phyloP scores from a whole-genome alignment of 2,888 invertebrate species.

The Julus scandinavius region DNA sequence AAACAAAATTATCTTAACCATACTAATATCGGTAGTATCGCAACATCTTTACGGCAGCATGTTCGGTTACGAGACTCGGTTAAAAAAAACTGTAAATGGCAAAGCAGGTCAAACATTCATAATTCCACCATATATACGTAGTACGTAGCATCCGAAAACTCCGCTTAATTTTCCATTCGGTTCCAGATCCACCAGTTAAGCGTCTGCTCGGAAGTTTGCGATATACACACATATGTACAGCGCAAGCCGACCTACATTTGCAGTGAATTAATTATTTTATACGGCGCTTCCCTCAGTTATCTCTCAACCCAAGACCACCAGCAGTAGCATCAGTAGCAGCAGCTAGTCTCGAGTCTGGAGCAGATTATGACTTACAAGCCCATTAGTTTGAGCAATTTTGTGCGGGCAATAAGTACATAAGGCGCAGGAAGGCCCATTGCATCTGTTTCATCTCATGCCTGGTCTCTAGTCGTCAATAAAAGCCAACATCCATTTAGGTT shows the following conservation, averaged over 20 bases:
- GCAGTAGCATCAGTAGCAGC: too few relatives aligned
- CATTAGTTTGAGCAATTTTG: constrained; percentile 18
- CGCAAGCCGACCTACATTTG: constrained; percentile 18
- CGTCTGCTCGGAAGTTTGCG: not conserved
- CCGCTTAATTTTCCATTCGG: constrained; percentile 13
- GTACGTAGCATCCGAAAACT: not conserved
- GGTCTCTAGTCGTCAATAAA: constrained; percentile 38
- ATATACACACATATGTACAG: too few relatives aligned
- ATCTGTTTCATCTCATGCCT: constrained; percentile 28
- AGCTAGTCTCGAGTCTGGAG: not conserved
- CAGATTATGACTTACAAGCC: constrained; percentile 43
- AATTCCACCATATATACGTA: not conserved
- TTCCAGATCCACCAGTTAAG: not conserved
- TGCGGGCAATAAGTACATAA: constrained; percentile 34
- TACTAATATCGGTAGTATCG: too few relatives aligned
- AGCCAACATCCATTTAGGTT: constrained; percentile 17
- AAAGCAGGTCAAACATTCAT: not conserved
- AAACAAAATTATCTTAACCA: too few relatives aligned
- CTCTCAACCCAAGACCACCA: constrained; percentile 1
- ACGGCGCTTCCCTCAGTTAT: not conserved
- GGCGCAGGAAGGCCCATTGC: not conserved
- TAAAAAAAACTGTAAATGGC: not conserved
- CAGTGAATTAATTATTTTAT: constrained; percentile 43
- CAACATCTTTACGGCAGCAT: too few relatives aligned
- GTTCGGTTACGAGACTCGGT: not conserved